Percentiles rank a stretch among this genome's conserved stretches.
Evolutionary conservation across 1,140 invertebrate genomes (phyloP).

Genomic region (Muscidifurax raptorellus): DNA sequence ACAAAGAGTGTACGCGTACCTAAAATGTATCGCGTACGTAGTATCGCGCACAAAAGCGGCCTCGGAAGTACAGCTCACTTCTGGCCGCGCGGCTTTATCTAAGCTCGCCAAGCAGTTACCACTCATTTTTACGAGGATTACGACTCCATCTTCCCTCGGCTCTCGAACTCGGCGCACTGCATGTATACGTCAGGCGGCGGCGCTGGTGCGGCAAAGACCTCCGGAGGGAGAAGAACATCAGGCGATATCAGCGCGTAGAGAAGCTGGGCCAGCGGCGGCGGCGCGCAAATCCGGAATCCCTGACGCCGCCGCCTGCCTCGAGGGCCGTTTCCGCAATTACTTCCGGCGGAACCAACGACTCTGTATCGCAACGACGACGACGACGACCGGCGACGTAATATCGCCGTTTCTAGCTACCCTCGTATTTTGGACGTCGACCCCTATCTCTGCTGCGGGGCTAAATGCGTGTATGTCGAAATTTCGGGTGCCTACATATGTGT

Average conservation of each 20-base stretch:
- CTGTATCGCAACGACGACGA: neutral
- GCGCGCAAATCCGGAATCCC: neutral
- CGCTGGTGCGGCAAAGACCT: neutral
- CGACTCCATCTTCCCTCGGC: neutral
- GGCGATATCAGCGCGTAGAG: neutral
- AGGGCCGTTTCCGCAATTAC: slow-evolving; percentile 42
- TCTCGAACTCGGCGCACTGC: neutral
- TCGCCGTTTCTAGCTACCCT: neutral
- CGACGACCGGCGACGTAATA: slow-evolving; percentile 8
- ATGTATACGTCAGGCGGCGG: neutral
- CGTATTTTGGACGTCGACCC: neutral
- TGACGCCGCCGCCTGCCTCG: neutral
- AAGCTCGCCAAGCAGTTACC: neutral
- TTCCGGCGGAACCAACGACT: slow-evolving; percentile 15
- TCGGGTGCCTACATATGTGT: too few relatives aligned
- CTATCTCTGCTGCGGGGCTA: too few relatives aligned
- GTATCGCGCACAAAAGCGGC: neutral
- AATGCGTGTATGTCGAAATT: too few relatives aligned
- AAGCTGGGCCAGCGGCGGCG: too few relatives aligned
- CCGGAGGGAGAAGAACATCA: neutral
- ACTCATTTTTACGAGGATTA: neutral
- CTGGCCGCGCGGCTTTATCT: neutral
- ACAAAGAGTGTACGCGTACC: neutral
- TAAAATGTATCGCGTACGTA: neutral
- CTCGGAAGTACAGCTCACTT: too few relatives aligned